These are phyloP conservation scores for Polypterus senegalus DNA, from an alignment of 2,113 vertebrate genomes.

Conservation along the genomic window DNA sequence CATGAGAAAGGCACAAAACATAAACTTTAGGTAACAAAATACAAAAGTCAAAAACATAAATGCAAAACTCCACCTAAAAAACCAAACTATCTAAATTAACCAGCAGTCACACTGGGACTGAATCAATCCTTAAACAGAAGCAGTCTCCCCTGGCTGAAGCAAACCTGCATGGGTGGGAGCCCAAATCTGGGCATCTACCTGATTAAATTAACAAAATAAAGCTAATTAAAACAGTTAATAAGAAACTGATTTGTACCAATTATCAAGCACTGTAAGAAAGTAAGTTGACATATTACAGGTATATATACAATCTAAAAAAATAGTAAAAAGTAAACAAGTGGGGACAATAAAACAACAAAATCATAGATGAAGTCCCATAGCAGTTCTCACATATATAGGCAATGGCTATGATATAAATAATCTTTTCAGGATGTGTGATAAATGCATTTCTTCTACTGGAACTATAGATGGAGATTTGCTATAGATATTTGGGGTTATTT, in stretches of 20 bases:
- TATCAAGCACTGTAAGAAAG: background rate
- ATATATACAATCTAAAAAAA: background rate
- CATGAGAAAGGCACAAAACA: too few species aligned
- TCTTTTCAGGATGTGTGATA: background rate
- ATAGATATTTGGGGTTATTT: constrained; percentile 19
- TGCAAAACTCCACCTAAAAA: too few species aligned
- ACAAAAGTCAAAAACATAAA: too few species aligned
- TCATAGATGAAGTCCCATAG: background rate
- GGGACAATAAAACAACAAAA: constrained; percentile 3
- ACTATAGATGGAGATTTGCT: constrained; percentile 12
- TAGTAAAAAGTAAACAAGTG: constrained; percentile 6
- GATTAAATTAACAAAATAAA: background rate
- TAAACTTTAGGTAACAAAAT: too few species aligned
- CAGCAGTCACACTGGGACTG: too few species aligned
- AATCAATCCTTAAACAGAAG: too few species aligned
- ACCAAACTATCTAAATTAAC: too few species aligned
- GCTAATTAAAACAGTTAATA: background rate
- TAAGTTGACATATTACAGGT: background rate
- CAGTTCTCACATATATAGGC: background rate
- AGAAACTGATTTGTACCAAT: constrained; percentile 6
- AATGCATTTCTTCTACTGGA: background rate
- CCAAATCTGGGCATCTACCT: too few species aligned
- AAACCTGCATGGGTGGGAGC: too few species aligned
- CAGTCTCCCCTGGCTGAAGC: too few species aligned
- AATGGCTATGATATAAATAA: background rate